Base-by-base conservation (phyloP, 1,140 invertebrate genomes). In the Limonius californicus region DNA sequence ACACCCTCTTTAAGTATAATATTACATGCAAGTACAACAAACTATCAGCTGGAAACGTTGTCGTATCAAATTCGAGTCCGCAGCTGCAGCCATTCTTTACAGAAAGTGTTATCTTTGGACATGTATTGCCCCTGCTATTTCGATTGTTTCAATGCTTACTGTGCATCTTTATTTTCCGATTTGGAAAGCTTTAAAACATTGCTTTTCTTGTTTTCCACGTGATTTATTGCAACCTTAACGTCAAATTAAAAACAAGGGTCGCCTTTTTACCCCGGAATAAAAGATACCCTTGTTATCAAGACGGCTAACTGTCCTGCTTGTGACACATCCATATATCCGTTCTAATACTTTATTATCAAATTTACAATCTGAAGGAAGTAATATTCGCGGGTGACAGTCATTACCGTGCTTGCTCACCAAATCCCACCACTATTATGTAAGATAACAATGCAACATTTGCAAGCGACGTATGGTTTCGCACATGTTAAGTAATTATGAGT, bases 161-260 rank as follows among this genome's bases (percentile, higher is more conserved):
- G 12, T 2, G 42, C 42, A 45, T 15, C 42, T 45, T 45, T 45
- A 45, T 45, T 45, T 45, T n/a, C 42, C 42, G 16, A 6, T 45
- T 45, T 45, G 14, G 42, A 45, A 45, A 4, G 42, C 12, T 45
- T 45, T 45, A 45, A 12, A 12, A 12, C 42, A 45, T 45, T 45
- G 42, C 12, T n/a, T 45, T 45, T 18, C 42, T 45, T 45, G 42
- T 45, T n/a, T 45, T 45, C 16, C 42, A 18, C n/a, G 42, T 45
- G 42, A 45, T 45, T 45, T 45, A 45, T n/a, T 45, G 42, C 14
- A 45, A 45, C 42, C 3, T 45, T 45, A 45, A 18, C 42, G 42
- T 45, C 42, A 45, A 45, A 45, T 45, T 45, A 45, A 45, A 45
- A 15, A 45, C n/a, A 18, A 45, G 42, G n/a, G 42, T 18, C 16